Evolutionary conservation across 2,113 vertebrate species (phyloP).

Genomic region (Gambusia affinis): DNA sequence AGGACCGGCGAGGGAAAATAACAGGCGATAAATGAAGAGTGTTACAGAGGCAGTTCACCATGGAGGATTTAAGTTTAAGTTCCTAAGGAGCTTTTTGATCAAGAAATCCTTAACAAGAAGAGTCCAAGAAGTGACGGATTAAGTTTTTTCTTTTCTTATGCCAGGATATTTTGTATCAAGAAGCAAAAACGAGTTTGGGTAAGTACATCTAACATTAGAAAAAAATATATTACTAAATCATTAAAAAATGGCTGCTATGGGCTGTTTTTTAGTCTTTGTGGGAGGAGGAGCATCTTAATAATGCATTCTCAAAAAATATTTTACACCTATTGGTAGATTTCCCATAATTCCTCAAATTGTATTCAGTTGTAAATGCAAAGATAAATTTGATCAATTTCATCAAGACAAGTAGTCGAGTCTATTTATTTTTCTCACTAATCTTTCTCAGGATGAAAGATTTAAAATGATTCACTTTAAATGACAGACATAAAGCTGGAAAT

Average conservation of each 20-base stretch:
- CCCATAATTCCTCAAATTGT: too few relatives aligned
- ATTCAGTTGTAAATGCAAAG: too few relatives aligned
- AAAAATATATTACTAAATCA: not conserved
- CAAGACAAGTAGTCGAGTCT: too few relatives aligned
- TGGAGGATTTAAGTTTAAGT: constrained; percentile 44
- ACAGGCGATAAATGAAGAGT: constrained; percentile 25
- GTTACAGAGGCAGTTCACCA: constrained; percentile 28
- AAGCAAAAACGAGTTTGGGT: constrained; percentile 18
- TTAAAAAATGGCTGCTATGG: not conserved
- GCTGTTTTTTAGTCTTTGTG: too few relatives aligned
- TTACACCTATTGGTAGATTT: too few relatives aligned
- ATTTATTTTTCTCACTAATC: too few relatives aligned
- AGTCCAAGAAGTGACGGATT: not conserved
- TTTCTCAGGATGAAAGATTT: too few relatives aligned
- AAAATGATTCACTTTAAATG: too few relatives aligned
- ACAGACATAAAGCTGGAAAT: too few relatives aligned
- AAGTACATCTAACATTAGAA: constrained; percentile 20
- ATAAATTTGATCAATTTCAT: too few relatives aligned
- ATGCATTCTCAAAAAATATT: not conserved
- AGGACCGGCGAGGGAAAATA: constrained; percentile 40
- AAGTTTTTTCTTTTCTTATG: not conserved
- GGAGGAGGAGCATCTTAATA: not conserved
- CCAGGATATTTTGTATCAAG: constrained; percentile 6
- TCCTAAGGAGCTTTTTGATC: constrained; percentile 48
- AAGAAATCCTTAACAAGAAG: constrained; percentile 13